phyloP scores from a whole-genome alignment of 2,888 invertebrate species.

The Chymomyza amoena region DNA sequence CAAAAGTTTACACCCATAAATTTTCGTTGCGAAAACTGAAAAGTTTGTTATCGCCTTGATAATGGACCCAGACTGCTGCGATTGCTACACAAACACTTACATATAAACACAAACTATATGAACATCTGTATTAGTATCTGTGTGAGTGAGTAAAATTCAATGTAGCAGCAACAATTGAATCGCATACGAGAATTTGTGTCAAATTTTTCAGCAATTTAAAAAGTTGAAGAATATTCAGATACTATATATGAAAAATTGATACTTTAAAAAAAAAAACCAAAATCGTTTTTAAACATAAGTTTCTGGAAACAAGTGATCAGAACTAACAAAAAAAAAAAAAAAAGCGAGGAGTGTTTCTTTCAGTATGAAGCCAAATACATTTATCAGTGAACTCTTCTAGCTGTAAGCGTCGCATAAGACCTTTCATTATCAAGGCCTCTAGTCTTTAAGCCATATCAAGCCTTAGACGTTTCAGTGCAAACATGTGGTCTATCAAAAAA shows the following conservation, averaged over 20 bases:
- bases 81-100: slow-evolving; percentile 28
- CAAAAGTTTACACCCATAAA: slow-evolving; percentile 63
- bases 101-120: background rate
- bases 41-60: slow-evolving; percentile 64
- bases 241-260: no score
- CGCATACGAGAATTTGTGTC: slow-evolving; percentile 35
- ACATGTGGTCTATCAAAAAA: slow-evolving; percentile 37
- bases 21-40: slow-evolving; percentile 61
- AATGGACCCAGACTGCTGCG: slow-evolving; percentile 54
- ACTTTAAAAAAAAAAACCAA: no score
- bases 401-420: no score
- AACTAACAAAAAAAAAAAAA: no score
- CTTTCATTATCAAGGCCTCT: background rate
- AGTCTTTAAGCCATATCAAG: background rate
- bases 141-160: slow-evolving; percentile 37
- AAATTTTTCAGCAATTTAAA: slow-evolving; percentile 40
- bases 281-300: background rate
- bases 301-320: background rate
- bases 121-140: background rate
- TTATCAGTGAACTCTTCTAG: background rate
- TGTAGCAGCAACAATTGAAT: slow-evolving; percentile 29
- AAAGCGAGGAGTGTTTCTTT: no score
- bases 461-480: background rate
- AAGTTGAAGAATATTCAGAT: slow-evolving; percentile 14
- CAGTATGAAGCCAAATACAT: no score